Percentiles rank a stretch among this genome's conserved stretches.
Conservation (phyloP, 2,113 vertebrate genomes). For the Alces alces region DNA sequence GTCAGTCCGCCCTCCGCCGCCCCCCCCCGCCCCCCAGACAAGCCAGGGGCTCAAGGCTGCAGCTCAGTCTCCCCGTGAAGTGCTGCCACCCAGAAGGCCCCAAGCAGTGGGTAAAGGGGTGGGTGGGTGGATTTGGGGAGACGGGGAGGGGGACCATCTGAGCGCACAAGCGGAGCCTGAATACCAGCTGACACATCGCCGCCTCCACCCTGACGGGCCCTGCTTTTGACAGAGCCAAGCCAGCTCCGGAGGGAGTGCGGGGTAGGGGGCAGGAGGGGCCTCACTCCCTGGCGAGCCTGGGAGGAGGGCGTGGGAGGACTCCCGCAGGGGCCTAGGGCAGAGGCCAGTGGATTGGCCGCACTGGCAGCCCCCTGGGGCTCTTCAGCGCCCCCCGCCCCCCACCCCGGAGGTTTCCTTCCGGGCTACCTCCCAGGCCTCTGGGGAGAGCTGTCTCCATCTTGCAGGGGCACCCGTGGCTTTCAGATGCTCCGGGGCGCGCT, state of each 20-base stretch:
- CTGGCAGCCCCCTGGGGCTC: not conserved
- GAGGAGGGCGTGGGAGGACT: not conserved
- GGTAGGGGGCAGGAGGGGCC: not conserved
- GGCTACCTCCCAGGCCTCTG: not conserved
- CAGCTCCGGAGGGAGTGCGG: conserved; percentile 18
- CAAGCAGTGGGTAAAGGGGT: conserved; percentile 70
- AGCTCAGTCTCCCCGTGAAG: conserved; percentile 2
- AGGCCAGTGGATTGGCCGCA: not conserved
- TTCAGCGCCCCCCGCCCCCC: not conserved
- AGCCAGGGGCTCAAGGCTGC: conserved; percentile 44
- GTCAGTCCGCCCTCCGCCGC: conserved; percentile 37
- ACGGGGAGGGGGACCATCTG: conserved; percentile 79
- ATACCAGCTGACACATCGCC: conserved; percentile 79
- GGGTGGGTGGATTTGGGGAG: conserved; percentile 78
- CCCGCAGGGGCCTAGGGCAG: not conserved
- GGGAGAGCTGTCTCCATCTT: not conserved
- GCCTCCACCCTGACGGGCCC: conserved; percentile 72
- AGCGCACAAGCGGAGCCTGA: conserved; percentile 74
- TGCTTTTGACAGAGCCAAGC: conserved; percentile 65
- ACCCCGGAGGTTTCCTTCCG: not conserved
- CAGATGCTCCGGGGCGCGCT: not conserved
- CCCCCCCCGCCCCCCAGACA: not conserved
- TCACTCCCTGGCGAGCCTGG: not conserved
- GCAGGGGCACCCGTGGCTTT: not conserved
- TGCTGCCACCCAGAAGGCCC: conserved; percentile 62